phyloP scores from a whole-genome alignment of 2,888 invertebrate genomes.

The Proisotoma minuta region DNA sequence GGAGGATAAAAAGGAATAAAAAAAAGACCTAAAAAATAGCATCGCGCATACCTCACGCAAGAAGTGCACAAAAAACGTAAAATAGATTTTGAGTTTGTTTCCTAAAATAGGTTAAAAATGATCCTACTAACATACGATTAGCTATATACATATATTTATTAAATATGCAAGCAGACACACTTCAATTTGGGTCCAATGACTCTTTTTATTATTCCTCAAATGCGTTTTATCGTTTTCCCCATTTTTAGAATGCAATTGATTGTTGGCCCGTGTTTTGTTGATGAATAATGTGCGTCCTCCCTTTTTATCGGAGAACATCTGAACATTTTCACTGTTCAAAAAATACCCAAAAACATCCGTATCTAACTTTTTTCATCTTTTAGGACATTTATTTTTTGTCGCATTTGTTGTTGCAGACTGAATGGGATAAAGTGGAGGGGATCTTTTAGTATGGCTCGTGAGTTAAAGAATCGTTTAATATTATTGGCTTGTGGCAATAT shows the following conservation, averaged over 20 bases:
- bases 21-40: too few species aligned
- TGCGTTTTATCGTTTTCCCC: background rate
- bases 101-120: too few species aligned
- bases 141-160: background rate
- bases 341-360: background rate
- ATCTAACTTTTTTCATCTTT: background rate
- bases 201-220: background rate
- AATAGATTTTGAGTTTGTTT: too few species aligned
- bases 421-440: too few species aligned
- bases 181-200: background rate
- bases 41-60: too few species aligned
- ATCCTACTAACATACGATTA: background rate
- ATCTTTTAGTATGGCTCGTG: background rate
- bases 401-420: too few species aligned
- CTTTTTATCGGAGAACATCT: conserved; percentile 1
- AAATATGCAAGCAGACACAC: background rate
- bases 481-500: conserved; percentile 19
- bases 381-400: background rate
- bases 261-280: background rate
- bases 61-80: too few species aligned
- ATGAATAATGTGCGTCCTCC: background rate
- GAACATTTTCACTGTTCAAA: background rate
- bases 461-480: conserved; percentile 6
- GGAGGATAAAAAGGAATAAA: too few species aligned
- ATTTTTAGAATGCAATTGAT: too few species aligned